Evolutionary conservation across 2,888 invertebrate species (phyloP).

Genomic region (Napeogenes sylphis): DNA sequence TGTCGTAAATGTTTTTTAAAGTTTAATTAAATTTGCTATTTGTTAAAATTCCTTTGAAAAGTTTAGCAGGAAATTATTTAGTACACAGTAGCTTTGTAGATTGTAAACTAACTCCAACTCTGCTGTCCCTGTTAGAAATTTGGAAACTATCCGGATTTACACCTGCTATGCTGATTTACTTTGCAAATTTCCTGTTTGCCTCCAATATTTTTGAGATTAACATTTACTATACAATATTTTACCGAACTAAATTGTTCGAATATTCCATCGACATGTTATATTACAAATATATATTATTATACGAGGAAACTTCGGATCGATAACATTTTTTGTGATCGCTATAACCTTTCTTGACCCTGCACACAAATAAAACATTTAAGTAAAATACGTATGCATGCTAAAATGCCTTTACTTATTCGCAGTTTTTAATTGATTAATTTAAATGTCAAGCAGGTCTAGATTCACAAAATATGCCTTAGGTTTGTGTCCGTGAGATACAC

Average conservation of each 20-base stretch:
- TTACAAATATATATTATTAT: no score
- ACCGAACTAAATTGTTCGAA: neutral
- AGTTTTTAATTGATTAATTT: no score
- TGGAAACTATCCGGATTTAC: conserved; percentile 10
- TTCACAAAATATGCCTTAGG: no score
- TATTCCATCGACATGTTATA: no score
- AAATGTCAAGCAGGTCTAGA: no score
- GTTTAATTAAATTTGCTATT: neutral
- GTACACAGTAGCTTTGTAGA: conserved; percentile 3
- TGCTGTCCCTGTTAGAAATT: conserved; percentile 11
- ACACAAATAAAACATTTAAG: no score
- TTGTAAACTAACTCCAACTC: conserved; percentile 16
- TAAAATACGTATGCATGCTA: no score
- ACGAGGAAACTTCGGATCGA: no score
- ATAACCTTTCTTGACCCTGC: no score
- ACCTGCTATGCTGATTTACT: conserved; percentile 6
- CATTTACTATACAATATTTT: neutral
- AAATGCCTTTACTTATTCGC: no score
- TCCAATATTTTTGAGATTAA: neutral
- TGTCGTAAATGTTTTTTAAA: neutral
- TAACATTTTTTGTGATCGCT: no score
- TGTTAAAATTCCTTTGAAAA: neutral
- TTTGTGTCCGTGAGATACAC: no score
- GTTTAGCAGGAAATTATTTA: conserved; percentile 2
- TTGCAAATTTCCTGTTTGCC: neutral